Base-by-base conservation (phyloP, 2,888 invertebrate species). In the Netelia inedita region DNA sequence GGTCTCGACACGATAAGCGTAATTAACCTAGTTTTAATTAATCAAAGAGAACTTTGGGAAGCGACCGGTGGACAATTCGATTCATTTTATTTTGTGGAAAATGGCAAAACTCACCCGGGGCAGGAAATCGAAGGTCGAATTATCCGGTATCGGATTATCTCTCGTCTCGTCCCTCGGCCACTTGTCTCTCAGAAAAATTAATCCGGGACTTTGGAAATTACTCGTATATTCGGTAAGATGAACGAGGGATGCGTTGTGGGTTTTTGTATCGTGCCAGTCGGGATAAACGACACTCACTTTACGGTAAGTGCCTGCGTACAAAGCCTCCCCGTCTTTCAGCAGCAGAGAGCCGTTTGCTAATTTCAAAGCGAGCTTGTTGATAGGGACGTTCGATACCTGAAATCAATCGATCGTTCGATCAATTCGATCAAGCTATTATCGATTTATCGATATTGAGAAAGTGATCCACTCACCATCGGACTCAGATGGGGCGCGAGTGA, bases 121-220 rank as follows among this genome's bases (percentile, higher is more conserved):
- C 46, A 90, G 46, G 43, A 89, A 90, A 81, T 89, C 87, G 43
- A 90, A 90, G 57, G 8, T 66, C 1, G 55, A 3, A 9, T 65
- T 61, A 65, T 82, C 28, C 0, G 71, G 71, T 28, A n/a, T 28
- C 19, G 55, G 35, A 11, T 35, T 68, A 11, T 10, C 41, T 19
- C 21, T 46, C 1, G 53, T 53, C 19, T 89, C 87, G 69, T 89
- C 88, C 73, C 71, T 88, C 14, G 90, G 90, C 89, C 89, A 90
- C 28, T 87, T 72, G 21, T 90, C 89, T 19, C 88, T 83, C 41
- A 89, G 11, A 61, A 87, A 82, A 35, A 90, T 0, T 2, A 83
- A 71, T 21, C 72, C 83, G 0, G 86, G 59, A 9, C 41, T 41
- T 0, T 55, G 53, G 43, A 88, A 78, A 6, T 80, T 85, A 9